Evolutionary conservation across 2,888 invertebrate genomes (phyloP), one percentile per base, ranked within the genome.

Genomic region (Brachynemurus nebulosus): DNA sequence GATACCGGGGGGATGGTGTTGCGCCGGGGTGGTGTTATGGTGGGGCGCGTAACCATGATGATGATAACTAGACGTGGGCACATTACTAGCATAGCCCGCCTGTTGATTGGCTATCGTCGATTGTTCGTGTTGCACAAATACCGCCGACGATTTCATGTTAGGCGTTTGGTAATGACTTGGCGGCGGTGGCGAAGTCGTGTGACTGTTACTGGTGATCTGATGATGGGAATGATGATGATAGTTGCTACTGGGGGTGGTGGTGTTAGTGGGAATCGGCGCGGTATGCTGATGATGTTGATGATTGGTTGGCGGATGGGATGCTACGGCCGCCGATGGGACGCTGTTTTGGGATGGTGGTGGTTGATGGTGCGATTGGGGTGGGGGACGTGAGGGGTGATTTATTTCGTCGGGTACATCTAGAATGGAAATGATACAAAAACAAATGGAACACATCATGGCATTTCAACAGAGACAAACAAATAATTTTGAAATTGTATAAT

Each of bases 1-100:
- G 59, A 85, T 74, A 16, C 54, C 40, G 48, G 52, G 36, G 47
- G 52, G 12, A 48, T 50, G 33, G 50, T 46, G 27, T 40, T 45
- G 18, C 51, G 52, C 37, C n/a, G 12, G 19, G 11, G 46, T 53
- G n/a, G 52, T 52, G 23, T 53, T 55, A 19, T 52, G 51, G 30
- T 18, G 30, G 19, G 52, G 53, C 42, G 51, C 48, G 41, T 49
- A 40, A 30, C 51, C 42, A 36, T 39, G 38, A 45, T 40, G 50
- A 49, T 39, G 40, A 46, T 40, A 50, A 49, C 42, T 44, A 41
- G 53, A 41, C 27, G 40, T 25, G 8, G 40, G 20, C 18, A 37
- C 27, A 25, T 23, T 27, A 17, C 40, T 40, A 23, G 40, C 40
- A 25, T 40, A 40, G 14, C 40, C 40, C 16, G 14, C 40, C 18